A percentile compares a stretch with the other conserved stretches of the same genome.
Conservation (phyloP, 2,797 vertebrate species). For the Malacoraja senta region DNA sequence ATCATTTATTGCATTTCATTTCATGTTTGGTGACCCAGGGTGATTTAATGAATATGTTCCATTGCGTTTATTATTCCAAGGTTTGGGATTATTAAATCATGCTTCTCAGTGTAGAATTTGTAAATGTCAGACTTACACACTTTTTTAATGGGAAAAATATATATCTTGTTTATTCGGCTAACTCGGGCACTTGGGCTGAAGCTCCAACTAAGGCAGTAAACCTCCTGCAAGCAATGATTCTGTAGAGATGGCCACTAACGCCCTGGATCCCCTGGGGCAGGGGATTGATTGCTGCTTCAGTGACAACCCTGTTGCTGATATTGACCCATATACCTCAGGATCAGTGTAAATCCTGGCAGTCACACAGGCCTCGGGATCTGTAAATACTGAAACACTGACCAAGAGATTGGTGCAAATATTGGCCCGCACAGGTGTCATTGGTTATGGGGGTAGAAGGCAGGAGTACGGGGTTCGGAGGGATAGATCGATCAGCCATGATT, state of each 20-base stretch:
- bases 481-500: too few species aligned
- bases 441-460: too few species aligned
- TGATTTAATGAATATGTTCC: neutral
- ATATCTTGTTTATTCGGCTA: conserved; percentile 5
- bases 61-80: conserved; percentile 10
- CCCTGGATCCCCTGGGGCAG: too few species aligned
- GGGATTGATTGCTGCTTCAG: neutral
- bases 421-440: neutral
- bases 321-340: neutral
- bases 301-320: neutral
- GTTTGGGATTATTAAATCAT: neutral
- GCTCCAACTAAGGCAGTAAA: neutral
- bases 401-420: neutral
- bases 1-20: conserved; percentile 17
- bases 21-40: neutral
- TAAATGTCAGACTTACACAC: conserved; percentile 26
- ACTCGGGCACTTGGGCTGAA: neutral
- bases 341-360: neutral
- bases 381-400: neutral
- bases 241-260: neutral
- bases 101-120: conserved; percentile 7
- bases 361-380: too few species aligned
- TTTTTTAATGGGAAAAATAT: conserved; percentile 9
- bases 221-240: neutral
- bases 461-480: too few species aligned